Conservation (phyloP, 2,113 vertebrate genomes). For the Acanthisitta chloris region DNA sequence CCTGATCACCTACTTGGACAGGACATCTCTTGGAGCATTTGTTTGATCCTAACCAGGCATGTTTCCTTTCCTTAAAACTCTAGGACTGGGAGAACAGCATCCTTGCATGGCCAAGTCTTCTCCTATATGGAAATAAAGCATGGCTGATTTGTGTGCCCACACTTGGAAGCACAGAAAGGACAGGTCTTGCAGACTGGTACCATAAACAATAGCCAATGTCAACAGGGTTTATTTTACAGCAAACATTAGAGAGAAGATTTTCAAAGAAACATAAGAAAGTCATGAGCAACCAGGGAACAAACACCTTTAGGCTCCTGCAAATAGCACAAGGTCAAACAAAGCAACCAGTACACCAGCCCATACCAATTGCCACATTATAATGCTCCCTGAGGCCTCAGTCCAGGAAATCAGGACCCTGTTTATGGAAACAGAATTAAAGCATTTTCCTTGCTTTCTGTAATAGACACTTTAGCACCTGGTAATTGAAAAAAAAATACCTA, state of each 20-base stretch:
- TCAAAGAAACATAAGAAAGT: constrained; percentile 21
- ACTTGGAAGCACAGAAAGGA: neutral
- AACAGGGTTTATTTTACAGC: neutral
- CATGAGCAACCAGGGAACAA: neutral
- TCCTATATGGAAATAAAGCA: neutral
- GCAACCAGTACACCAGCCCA: neutral
- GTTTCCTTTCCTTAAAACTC: neutral
- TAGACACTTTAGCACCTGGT: neutral
- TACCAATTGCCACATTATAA: neutral
- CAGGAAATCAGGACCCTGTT: neutral
- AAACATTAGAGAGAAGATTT: neutral
- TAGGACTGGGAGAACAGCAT: neutral
- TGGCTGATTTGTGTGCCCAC: neutral
- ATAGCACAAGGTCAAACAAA: neutral
- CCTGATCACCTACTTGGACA: neutral
- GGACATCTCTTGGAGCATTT: neutral
- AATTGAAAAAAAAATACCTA: neutral
- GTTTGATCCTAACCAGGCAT: neutral
- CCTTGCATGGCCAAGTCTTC: neutral
- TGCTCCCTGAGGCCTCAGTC: neutral
- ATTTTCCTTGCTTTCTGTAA: constrained; percentile 6
- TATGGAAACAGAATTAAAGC: constrained; percentile 6
- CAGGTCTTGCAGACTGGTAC: neutral
- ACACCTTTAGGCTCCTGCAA: neutral
- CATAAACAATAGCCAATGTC: neutral